Evolutionary conservation across 2,113 vertebrate genomes (phyloP), one percentile per base, ranked within the genome.

Genomic region (Oxyruncus cristatus): DNA sequence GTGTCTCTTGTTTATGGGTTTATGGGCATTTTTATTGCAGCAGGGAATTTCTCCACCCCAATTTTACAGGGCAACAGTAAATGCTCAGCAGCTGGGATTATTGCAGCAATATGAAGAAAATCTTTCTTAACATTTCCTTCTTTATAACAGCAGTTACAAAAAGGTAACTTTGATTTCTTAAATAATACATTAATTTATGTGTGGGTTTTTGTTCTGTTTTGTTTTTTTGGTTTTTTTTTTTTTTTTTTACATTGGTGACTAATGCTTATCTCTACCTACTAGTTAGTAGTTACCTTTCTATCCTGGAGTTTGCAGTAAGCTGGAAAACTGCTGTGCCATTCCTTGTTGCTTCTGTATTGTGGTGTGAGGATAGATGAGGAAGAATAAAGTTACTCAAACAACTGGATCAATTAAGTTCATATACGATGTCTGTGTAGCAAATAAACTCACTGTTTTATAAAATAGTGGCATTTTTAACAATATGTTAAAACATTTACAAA

Each of bases 11-110:
- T 91, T 92, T 93, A 80, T 74, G 59, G 35, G 78, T 85, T 87
- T 95, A 93, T 78, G 73, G 83, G 67, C 65, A 74, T 89, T 93
- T 94, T 84, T 92, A 89, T 92, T 91, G 67, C 84, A 92, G 37
- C 61, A 81, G 82, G 53, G 92, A 86, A 89, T 95, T 75, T 89
- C 67, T 85, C 78, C 79, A 92, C 89, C 82, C 85, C 41, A n/a
- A 1, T 88, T 94, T 92, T 94, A 92, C 74, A 72, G 71, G 50
- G 74, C 76, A 82, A 58, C 68, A 81, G 42, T 93, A 94, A 92
- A 74, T 85, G n/a, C n/a, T 96, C 28, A 61, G 83, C 92, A 92
- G 79, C 89, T 92, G 85, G 26, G 55, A 76, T 86, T 94, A 56
- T 96, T 95, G 68, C 55, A 68, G 63, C 91, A 94, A 52, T 92